Evolutionary conservation across 2,888 invertebrate genomes (phyloP).

Genomic region (Eledona agricola): DNA sequence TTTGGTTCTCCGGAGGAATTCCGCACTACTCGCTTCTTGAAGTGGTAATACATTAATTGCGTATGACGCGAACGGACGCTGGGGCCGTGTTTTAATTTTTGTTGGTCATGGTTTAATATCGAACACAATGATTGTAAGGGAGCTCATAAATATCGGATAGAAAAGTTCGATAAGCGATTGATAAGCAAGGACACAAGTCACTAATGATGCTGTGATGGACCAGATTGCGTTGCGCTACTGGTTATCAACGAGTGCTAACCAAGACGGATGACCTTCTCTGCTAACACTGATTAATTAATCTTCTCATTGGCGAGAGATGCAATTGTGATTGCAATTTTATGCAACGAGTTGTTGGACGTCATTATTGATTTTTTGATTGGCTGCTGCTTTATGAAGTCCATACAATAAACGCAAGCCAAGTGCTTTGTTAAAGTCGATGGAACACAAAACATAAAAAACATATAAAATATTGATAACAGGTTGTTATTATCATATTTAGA

Average conservation of each 20-base stretch:
- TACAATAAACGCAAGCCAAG: no score
- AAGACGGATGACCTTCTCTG: conserved; percentile 43
- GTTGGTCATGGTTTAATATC: conserved; percentile 40
- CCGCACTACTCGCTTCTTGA: conserved; percentile 29
- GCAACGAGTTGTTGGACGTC: no score
- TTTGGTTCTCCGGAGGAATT: conserved; percentile 7
- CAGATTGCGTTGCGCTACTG: conserved; percentile 48
- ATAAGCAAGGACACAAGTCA: conserved; percentile 48
- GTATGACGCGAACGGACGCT: conserved; percentile 28
- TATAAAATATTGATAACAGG: no score
- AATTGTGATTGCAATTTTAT: no score
- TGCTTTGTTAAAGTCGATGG: no score
- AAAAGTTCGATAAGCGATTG: conserved; percentile 38
- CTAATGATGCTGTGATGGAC: conserved; percentile 50
- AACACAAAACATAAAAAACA: no score
- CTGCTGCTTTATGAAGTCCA: no score
- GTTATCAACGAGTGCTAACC: conserved; percentile 45
- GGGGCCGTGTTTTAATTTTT: conserved; percentile 34
- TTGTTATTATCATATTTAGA: no score
- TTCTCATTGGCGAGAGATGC: conserved; percentile 10
- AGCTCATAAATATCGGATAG: conserved; percentile 37
- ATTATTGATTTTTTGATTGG: no score
- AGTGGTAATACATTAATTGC: conserved; percentile 38
- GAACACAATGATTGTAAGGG: conserved; percentile 37
- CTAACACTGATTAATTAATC: conserved; percentile 46